A percentile compares a stretch with the other conserved stretches of the same genome.
Conservation (phyloP, 2,113 vertebrate species). For the Sander lucioperca region DNA sequence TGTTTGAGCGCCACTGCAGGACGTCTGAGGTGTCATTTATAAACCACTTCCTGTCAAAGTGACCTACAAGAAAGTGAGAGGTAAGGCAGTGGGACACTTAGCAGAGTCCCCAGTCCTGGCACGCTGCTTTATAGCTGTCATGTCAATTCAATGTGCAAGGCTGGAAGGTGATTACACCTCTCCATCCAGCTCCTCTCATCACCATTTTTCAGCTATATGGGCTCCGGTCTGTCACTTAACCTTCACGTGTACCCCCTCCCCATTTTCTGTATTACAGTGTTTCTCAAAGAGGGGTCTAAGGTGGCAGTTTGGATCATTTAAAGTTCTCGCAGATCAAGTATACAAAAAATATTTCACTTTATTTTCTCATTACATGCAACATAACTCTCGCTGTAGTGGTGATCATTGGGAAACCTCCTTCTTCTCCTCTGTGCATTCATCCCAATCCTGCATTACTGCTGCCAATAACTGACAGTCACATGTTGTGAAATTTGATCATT, state of each 20-base stretch:
- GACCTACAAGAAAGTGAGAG: slow-evolving; percentile 64
- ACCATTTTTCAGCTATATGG: slow-evolving; percentile 66
- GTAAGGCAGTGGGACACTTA: slow-evolving; percentile 32
- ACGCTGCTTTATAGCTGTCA: slow-evolving; percentile 52
- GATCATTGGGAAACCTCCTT: neutral
- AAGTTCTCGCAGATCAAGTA: neutral
- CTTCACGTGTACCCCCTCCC: slow-evolving; percentile 49
- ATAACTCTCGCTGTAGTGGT: neutral
- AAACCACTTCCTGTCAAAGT: slow-evolving; percentile 60
- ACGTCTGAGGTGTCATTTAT: slow-evolving; percentile 23
- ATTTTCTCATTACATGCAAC: neutral
- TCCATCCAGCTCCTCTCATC: slow-evolving; percentile 56
- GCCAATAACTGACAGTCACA: neutral
- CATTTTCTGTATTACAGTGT: slow-evolving; percentile 21
- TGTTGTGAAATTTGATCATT: neutral
- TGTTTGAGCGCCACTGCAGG: neutral
- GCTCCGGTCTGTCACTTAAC: slow-evolving; percentile 63
- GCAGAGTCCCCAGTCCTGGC: slow-evolving; percentile 36
- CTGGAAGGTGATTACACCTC: slow-evolving; percentile 55
- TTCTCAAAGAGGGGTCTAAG: neutral
- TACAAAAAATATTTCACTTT: neutral
- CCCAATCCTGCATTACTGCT: neutral
- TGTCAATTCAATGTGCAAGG: slow-evolving; percentile 44
- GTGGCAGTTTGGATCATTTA: neutral
- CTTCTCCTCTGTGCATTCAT: neutral